These are phyloP conservation scores for Strigamia crassipes DNA, from an alignment of 2,888 invertebrate genomes.

Conservation along the genomic window DNA sequence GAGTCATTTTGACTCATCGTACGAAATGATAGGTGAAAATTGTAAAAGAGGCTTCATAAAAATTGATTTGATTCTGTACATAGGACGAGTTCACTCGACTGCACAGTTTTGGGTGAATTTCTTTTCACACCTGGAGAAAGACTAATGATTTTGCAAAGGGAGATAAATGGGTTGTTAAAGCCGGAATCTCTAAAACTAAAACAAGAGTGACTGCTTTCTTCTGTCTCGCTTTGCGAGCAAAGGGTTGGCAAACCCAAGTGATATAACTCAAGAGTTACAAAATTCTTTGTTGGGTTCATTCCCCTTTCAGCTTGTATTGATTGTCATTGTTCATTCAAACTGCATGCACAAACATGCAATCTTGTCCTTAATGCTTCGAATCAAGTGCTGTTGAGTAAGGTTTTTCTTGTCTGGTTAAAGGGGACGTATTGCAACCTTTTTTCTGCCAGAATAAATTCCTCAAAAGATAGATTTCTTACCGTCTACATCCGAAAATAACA, in stretches of 20 bases:
- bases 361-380: neutral
- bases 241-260: neutral
- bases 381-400: neutral
- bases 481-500: too few species aligned
- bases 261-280: constrained; percentile 4
- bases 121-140: neutral
- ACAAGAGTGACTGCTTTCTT: neutral
- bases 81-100: neutral
- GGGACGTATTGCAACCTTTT: too few species aligned
- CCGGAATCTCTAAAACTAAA: neutral
- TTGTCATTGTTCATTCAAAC: constrained; percentile 32
- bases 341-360: constrained; percentile 18
- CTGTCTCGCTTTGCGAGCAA: constrained; percentile 5
- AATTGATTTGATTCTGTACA: constrained; percentile 1
- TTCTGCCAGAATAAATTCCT: too few species aligned
- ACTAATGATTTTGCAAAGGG: neutral
- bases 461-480: too few species aligned
- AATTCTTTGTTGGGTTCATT: constrained; percentile 4
- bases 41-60: constrained; percentile 27
- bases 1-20: constrained; percentile 27
- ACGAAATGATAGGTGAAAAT: constrained; percentile 28
- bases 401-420: too few species aligned
- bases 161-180: constrained; percentile 10
- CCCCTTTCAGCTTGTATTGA: neutral
- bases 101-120: neutral